Conservation (phyloP, 53 echinoderm and acorn worm species). For the Antedon mediterranea region DNA sequence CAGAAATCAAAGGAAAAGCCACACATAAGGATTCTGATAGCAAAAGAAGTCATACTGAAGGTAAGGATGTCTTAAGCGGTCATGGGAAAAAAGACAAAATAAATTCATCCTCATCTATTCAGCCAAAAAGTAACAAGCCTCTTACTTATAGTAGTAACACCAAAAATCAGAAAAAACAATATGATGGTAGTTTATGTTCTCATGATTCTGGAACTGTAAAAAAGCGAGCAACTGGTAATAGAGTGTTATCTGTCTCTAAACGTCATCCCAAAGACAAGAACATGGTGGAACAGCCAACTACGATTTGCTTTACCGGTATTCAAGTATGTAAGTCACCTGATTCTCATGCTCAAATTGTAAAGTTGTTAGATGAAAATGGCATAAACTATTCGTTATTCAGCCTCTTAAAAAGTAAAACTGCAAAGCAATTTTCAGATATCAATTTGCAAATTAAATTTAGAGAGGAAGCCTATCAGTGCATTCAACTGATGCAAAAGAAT, state of each 20-base stretch:
- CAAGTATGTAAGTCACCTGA: neutral
- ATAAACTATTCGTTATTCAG: neutral
- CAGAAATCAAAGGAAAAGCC: too few species aligned
- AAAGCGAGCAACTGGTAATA: neutral
- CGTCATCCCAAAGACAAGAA: neutral
- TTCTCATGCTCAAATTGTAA: neutral
- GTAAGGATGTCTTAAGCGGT: too few species aligned
- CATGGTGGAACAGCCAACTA: neutral
- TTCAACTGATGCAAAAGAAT: neutral
- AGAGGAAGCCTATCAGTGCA: neutral
- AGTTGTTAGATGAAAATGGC: neutral
- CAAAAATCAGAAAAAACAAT: neutral
- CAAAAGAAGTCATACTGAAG: too few species aligned
- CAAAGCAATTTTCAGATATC: neutral
- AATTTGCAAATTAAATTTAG: neutral
- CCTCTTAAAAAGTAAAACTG: neutral
- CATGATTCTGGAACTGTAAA: neutral
- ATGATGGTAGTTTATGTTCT: neutral
- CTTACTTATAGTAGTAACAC: neutral
- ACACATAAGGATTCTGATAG: too few species aligned
- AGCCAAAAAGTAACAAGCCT: too few species aligned
- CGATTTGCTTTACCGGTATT: neutral
- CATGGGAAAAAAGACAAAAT: too few species aligned
- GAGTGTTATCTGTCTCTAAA: neutral
- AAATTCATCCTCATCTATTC: too few species aligned